Percentiles rank a stretch among this genome's conserved stretches.
Evolutionary conservation across 2,113 vertebrate species (phyloP).

Genomic region (Theristicus caerulescens): DNA sequence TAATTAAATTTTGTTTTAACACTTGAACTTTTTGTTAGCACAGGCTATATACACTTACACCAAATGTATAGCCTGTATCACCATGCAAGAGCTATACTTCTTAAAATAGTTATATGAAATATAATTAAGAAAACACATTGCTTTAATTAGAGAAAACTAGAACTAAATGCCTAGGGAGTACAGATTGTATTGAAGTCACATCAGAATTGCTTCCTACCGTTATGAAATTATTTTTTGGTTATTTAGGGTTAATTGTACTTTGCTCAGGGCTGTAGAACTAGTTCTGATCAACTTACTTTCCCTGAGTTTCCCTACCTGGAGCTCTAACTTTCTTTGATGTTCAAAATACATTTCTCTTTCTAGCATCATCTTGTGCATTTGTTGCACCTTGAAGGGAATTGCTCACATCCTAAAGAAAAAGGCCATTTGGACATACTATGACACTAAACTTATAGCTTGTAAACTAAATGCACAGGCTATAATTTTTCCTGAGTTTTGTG

Average conservation of each 20-base stretch:
- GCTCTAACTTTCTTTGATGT: neutral
- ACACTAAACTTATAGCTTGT: neutral
- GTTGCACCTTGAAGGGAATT: neutral
- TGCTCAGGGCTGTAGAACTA: neutral
- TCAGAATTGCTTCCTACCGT: neutral
- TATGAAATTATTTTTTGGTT: neutral
- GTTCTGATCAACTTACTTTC: neutral
- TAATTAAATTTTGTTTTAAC: neutral
- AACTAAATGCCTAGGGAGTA: neutral
- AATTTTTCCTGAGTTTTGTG: neutral
- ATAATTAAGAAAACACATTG: neutral
- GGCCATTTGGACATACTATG: neutral
- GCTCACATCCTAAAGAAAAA: neutral
- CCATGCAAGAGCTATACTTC: neutral
- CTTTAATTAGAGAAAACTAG: neutral
- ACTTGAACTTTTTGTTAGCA: neutral
- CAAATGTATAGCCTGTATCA: neutral
- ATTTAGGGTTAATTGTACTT: neutral
- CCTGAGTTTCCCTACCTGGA: neutral
- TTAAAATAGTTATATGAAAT: neutral
- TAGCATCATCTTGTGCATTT: neutral
- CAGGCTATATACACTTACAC: neutral
- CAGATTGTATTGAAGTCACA: neutral
- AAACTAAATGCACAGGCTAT: neutral
- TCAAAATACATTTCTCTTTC: neutral